Conservation (phyloP, 2,888 invertebrate genomes). For the Gari tellinella region DNA sequence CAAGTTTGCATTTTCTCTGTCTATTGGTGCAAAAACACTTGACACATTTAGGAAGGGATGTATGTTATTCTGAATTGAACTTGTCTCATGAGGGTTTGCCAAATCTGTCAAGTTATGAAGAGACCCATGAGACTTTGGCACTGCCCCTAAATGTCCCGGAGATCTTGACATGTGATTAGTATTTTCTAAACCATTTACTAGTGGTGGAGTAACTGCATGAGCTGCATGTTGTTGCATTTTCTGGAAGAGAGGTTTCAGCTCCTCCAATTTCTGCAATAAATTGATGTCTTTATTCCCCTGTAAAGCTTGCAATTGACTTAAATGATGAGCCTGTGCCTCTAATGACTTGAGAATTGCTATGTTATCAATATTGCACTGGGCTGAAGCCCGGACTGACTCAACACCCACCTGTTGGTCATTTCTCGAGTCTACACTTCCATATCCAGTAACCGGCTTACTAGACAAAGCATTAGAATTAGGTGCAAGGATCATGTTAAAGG, state of each 20-base stretch:
- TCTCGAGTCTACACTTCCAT: constrained; percentile 4
- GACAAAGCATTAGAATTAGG: constrained; percentile 28
- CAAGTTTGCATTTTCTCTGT: constrained; percentile 37
- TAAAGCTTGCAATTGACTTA: constrained; percentile 30
- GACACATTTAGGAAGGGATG: constrained; percentile 37
- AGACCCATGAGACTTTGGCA: constrained; percentile 19
- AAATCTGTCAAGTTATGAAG: constrained; percentile 14
- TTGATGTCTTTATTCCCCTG: constrained; percentile 45
- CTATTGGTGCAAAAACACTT: constrained; percentile 14
- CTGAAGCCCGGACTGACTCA: constrained; percentile 34
- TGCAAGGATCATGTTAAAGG: constrained; percentile 33
- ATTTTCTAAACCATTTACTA: constrained; percentile 48
- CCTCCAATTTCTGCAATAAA: constrained; percentile 52
- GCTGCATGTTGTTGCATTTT: constrained; percentile 50
- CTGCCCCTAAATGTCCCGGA: constrained; percentile 28
- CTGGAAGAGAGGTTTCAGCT: constrained; percentile 51
- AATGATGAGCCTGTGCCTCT: constrained; percentile 43
- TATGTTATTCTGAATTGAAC: constrained; percentile 40
- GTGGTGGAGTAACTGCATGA: constrained; percentile 20
- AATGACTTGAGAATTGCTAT: constrained; percentile 52
- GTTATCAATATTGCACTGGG: constrained; percentile 59
- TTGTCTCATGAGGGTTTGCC: constrained; percentile 32
- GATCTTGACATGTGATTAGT: constrained; percentile 45
- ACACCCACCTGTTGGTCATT: constrained; percentile 22
- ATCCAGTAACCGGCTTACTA: neutral